Evolutionary conservation across 2,113 vertebrate species (phyloP).

Genomic region (Microcebus jonahi): DNA sequence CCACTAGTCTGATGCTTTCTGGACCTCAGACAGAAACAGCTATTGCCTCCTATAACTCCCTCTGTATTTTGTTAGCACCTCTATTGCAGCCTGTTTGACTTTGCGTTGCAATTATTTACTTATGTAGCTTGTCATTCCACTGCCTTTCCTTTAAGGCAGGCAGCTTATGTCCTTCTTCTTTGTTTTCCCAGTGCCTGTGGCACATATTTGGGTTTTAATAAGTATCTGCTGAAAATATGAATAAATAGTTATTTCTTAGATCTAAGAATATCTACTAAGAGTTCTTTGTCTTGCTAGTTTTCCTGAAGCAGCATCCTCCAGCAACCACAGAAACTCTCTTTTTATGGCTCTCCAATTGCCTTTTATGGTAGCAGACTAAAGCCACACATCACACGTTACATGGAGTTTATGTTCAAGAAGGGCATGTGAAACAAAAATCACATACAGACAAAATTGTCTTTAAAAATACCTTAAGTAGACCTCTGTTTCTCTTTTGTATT

Average conservation of each 20-base stretch:
- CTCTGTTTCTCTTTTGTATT: neutral
- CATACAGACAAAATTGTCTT: neutral
- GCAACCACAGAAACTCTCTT: slow-evolving; percentile 20
- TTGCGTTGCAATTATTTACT: neutral
- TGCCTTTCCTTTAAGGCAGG: neutral
- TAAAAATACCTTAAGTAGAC: neutral
- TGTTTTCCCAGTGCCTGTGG: neutral
- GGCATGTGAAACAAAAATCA: slow-evolving; percentile 8
- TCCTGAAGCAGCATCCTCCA: neutral
- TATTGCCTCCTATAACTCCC: neutral
- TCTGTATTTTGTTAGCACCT: neutral
- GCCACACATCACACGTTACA: neutral
- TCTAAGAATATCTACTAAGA: slow-evolving; percentile 38
- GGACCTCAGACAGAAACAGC: neutral
- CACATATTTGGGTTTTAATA: slow-evolving; percentile 5
- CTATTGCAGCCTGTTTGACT: neutral
- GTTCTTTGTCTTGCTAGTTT: slow-evolving; percentile 36
- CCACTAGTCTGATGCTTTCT: neutral
- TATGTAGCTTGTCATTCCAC: neutral
- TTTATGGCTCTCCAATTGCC: neutral
- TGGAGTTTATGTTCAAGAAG: neutral
- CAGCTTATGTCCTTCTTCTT: neutral
- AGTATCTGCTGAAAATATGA: slow-evolving; percentile 4
- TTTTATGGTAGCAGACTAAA: slow-evolving; percentile 13
- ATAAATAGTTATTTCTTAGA: slow-evolving; percentile 3